Evolutionary conservation across 2,113 vertebrate species (phyloP).

Genomic region (Oceanodroma tethys): DNA sequence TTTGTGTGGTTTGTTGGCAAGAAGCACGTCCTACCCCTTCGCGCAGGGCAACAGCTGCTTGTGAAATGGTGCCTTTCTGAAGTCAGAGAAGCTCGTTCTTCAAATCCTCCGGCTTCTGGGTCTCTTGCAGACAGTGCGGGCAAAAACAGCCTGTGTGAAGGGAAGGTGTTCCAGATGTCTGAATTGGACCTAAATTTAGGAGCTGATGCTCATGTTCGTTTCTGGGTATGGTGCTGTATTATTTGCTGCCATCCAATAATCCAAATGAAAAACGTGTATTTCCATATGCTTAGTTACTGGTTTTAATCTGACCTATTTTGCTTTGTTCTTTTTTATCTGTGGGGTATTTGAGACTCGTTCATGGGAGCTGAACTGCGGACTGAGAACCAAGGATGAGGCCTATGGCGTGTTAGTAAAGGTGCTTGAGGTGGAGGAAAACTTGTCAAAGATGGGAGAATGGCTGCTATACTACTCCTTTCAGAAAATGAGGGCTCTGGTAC

Average conservation of each 20-base stretch:
- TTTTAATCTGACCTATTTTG: background rate
- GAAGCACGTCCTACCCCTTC: background rate
- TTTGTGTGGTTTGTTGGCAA: background rate
- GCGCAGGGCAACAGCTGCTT: background rate
- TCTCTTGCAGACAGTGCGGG: background rate
- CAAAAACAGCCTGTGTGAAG: background rate
- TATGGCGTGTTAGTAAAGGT: rapidly evolving
- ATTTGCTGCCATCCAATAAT: background rate
- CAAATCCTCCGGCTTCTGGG: background rate
- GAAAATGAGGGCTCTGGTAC: background rate
- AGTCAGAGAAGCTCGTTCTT: background rate
- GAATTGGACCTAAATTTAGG: background rate
- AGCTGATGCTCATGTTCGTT: background rate
- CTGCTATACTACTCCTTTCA: background rate
- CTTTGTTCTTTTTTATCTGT: background rate
- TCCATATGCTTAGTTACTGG: background rate
- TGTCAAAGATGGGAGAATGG: background rate
- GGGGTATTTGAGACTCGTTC: background rate
- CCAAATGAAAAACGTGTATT: background rate
- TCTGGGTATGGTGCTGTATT: background rate
- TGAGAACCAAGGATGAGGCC: background rate
- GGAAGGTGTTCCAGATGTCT: background rate
- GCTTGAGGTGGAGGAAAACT: background rate
- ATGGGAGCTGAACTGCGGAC: background rate
- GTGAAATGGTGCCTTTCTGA: background rate